These are phyloP conservation scores for Zophobas atratus DNA, from an alignment of 1,140 invertebrate species.

Conservation along the genomic window DNA sequence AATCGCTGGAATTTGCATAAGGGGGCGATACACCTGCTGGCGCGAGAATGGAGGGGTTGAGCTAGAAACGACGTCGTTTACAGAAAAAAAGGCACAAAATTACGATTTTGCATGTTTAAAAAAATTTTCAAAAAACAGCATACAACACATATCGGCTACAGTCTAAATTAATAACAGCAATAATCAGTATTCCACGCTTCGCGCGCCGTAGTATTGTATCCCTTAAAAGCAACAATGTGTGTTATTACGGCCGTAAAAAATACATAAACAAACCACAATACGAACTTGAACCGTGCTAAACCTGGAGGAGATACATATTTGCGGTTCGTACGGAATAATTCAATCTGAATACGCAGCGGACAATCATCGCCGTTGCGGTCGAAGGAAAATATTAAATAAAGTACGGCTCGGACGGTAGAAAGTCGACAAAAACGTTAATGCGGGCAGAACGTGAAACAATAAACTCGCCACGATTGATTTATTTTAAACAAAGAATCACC, in stretches of 20 bases:
- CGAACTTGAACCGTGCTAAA: constrained; percentile 30
- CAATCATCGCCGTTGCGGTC: constrained; percentile 34
- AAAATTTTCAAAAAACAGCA: too few species aligned
- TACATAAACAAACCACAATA: constrained; percentile 34
- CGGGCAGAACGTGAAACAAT: constrained; percentile 40
- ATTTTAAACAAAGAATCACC: constrained; percentile 43
- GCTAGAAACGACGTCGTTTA: too few species aligned
- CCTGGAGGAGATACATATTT: constrained; percentile 31
- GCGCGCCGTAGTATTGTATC: not conserved
- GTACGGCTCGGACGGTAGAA: constrained; percentile 25
- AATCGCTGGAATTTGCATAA: constrained; percentile 2
- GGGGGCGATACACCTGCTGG: constrained; percentile 20
- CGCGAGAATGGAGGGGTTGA: too few species aligned
- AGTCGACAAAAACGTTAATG: constrained; percentile 38
- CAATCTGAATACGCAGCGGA: constrained; percentile 31
- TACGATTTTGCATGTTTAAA: too few species aligned
- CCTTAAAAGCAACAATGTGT: constrained; percentile 19
- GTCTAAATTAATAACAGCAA: too few species aligned
- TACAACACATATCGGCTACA: too few species aligned
- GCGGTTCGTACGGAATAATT: constrained; percentile 34
- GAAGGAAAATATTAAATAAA: constrained; percentile 16
- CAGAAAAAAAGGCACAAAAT: too few species aligned
- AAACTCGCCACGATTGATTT: constrained; percentile 48
- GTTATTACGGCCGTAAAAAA: constrained; percentile 33
- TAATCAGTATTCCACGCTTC: too few species aligned